Conservation (phyloP, 2,888 invertebrate genomes). For the Pilophorus perplexus region DNA sequence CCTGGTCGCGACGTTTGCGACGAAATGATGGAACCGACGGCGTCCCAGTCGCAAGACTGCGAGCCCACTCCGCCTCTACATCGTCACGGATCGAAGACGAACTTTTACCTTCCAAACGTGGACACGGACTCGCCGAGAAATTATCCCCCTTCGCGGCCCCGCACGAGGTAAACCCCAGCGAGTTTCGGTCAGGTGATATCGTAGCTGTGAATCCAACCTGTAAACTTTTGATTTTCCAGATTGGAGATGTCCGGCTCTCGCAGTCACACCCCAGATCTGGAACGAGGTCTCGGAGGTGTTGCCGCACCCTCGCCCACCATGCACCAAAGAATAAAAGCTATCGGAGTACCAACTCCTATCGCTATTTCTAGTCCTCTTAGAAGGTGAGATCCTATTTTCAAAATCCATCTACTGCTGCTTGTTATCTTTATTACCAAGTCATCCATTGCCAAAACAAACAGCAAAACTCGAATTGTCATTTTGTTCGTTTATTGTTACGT, state of each 20-base stretch:
- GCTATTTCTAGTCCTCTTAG: conserved; percentile 83
- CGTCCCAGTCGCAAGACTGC: conserved; percentile 88
- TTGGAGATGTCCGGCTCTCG: conserved; percentile 55
- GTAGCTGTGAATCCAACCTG: too few relatives aligned
- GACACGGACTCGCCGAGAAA: conserved; percentile 53
- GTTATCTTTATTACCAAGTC: conserved; percentile 21
- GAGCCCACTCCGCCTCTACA: conserved; percentile 86
- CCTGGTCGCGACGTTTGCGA: conserved; percentile 75
- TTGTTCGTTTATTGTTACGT: too few relatives aligned
- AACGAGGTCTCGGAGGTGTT: conserved; percentile 47
- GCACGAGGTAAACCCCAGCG: conserved; percentile 50
- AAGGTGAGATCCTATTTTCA: conserved; percentile 60
- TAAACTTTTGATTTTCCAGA: conserved; percentile 39
- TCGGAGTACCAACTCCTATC: conserved; percentile 85
- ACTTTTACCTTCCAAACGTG: conserved; percentile 76
- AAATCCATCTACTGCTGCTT: neutral
- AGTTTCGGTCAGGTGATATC: neutral
- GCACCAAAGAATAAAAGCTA: conserved; percentile 85
- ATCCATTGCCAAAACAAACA: too few relatives aligned
- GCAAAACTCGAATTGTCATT: too few relatives aligned
- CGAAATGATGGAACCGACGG: conserved; percentile 83
- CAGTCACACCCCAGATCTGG: conserved; percentile 56
- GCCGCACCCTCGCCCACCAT: conserved; percentile 65
- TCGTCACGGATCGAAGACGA: conserved; percentile 80
- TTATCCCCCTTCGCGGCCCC: conserved; percentile 54